A percentile compares a stretch with the other conserved stretches of the same genome.
Evolutionary conservation across 2,113 vertebrate species (phyloP).

Genomic region (Marmota monax): DNA sequence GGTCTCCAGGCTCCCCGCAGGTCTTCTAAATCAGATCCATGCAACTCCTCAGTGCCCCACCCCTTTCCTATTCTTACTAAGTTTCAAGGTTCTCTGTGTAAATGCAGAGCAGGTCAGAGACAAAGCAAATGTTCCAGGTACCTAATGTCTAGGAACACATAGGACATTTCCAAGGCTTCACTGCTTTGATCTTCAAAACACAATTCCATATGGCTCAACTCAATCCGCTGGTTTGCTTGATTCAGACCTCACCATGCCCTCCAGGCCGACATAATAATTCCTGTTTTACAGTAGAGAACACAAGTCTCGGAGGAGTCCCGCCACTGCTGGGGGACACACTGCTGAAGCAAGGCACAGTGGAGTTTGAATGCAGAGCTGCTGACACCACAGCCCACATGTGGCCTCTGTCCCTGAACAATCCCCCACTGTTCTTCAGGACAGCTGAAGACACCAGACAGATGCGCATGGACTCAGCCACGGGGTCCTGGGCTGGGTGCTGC

Average conservation of each 20-base stretch:
- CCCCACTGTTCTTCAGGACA: neutral
- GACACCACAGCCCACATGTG: neutral
- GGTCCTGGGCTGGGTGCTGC: neutral
- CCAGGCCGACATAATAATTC: neutral
- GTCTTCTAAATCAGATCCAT: neutral
- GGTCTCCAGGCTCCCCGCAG: neutral
- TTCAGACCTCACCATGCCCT: neutral
- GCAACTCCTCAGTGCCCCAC: neutral
- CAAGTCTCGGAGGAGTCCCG: rapidly evolving
- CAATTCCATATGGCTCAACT: neutral
- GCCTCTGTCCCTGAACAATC: neutral
- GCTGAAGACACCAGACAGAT: neutral
- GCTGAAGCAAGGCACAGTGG: neutral
- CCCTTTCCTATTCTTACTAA: neutral
- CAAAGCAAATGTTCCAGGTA: neutral
- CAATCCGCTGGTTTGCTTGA: neutral
- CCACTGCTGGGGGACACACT: neutral
- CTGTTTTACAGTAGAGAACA: neutral
- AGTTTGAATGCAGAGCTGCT: neutral
- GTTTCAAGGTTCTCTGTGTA: neutral
- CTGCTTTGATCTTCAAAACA: neutral
- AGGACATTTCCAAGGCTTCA: neutral
- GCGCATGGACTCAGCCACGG: neutral
- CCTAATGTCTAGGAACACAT: neutral
- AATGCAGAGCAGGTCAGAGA: neutral